Evolutionary conservation across 2,113 vertebrate genomes (phyloP), one percentile per base, ranked within the genome.

Genomic region (Agelaius tricolor): DNA sequence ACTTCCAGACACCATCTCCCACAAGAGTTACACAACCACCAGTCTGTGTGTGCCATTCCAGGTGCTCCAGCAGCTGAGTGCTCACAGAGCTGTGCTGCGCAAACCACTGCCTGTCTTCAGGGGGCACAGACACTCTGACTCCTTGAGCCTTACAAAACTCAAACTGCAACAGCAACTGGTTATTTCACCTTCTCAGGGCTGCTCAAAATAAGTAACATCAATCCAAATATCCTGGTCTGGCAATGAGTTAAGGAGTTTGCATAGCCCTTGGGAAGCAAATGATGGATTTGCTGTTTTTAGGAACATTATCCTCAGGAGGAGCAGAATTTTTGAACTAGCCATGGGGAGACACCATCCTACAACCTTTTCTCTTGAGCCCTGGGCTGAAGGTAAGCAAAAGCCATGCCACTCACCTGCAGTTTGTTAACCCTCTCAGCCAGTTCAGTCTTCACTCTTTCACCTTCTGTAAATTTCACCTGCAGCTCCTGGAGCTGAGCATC

Each of bases 401-500:
- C 23, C 23, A 26, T 43, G 33, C 26, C 44, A 61, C 97, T 91
- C 94, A 99, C 99, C 99, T 99, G 99, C 88, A 99, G 61, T 97
- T 99, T 99, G 90, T 98, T 61, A 57, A 99, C 97, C 89, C 96
- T 99, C 90, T 99, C 99, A 0, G 96, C 97, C 82, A 98, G 96
- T 89, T 99, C 99, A 0, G 93, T 19, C 78, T 99, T 98, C 73
- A 99, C 97, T 7, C 98, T 98, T 92, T 99, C 99, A 0, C 98
- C 99, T 96, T 99, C 99, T 0, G 97, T 96, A 58, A 98, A 97
- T 96, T 99, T 99, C 83, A 99, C 98, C 97, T 98, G 99, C 94
- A 99, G 98, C 71, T 99, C 99, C 95, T 99, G 99, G 61, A 99
- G 95, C 95, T 98, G 98, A 30, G 96, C 57, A 93, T 99, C 99